Base-by-base conservation (phyloP, 2,113 vertebrate species). In the Chaetodon auriga region DNA sequence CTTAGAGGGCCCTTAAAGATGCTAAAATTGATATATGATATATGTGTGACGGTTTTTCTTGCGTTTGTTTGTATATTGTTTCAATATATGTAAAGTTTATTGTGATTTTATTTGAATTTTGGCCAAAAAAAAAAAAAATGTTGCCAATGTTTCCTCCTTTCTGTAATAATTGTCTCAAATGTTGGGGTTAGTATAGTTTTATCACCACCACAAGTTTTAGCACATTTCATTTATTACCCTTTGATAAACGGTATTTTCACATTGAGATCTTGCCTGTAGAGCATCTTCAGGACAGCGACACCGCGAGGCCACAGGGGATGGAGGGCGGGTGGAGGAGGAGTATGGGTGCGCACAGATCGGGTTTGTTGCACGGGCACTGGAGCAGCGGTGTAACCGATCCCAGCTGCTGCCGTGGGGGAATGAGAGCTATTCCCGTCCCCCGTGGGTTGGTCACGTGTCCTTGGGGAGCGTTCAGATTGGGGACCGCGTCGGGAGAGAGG, bases 361-460 rank as follows among this genome's bases (percentile, higher is more conserved):
- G 75, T 19, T 82, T 48, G 80, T 78, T 69, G 61, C 70, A 54
- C 81, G 76, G 79, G 64, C 87, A 68, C 53, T 51, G 75, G 65
- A 68, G 81, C 85, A 69, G 82, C 74, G 65, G 85, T 83, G 88
- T 82, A 90, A 91, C 81, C 54, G 89, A 92, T 84, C 87, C 85
- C 87, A 89, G 89, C 90, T 90, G 43, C 90, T 78, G 78, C 88
- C 66, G 78, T 66, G 63, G 58, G 80, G 82, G 57, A 35, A 63
- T 30, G 68, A 41, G 78, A 79, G 87, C 88, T 91, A 89, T 90
- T 92, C 90, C 77, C 60, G 87, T 90, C 89, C 82, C 86, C 81
- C 51, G 79, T 84, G 87, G 80, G 63, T 74, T 84, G 53, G 76
- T 92, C 92, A 93, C 92, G 90, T 94, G 92, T 85, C 92, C 89